Conservation (phyloP, 2,113 vertebrate species). For the Amazona guildingii region DNA sequence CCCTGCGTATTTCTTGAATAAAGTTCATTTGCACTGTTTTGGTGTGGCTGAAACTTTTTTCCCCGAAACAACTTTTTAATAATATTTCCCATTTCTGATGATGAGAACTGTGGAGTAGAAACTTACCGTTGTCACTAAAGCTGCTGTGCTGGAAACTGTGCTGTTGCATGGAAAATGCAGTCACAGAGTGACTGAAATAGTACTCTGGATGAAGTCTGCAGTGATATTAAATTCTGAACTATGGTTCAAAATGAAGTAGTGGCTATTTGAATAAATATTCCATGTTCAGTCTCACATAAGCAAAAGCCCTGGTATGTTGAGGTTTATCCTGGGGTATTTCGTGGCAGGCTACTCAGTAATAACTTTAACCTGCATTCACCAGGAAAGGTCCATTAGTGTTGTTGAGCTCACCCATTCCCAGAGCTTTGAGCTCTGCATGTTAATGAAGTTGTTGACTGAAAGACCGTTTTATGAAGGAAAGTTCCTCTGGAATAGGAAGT, state of each 20-base stretch:
- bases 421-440: constrained; percentile 15
- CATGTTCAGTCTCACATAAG: background rate
- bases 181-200: background rate
- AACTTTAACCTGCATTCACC: constrained; percentile 7
- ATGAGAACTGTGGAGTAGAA: background rate
- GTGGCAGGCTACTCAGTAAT: background rate
- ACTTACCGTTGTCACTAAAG: background rate
- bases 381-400: background rate
- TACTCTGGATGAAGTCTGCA: background rate
- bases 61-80: background rate
- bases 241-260: background rate
- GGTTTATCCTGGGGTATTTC: background rate
- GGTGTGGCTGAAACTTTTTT: background rate
- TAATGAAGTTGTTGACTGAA: constrained; percentile 21
- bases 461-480: constrained; percentile 4
- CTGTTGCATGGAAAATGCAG: background rate
- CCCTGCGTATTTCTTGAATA: background rate
- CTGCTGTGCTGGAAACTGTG: background rate
- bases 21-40: background rate
- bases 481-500: background rate
- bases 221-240: background rate
- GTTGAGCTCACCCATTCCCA: background rate
- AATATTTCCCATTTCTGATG: background rate
- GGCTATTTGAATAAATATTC: background rate
- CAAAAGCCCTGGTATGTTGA: background rate